Evolutionary conservation across 2,113 vertebrate species (phyloP).

Genomic region (Toxotes jaculatrix): DNA sequence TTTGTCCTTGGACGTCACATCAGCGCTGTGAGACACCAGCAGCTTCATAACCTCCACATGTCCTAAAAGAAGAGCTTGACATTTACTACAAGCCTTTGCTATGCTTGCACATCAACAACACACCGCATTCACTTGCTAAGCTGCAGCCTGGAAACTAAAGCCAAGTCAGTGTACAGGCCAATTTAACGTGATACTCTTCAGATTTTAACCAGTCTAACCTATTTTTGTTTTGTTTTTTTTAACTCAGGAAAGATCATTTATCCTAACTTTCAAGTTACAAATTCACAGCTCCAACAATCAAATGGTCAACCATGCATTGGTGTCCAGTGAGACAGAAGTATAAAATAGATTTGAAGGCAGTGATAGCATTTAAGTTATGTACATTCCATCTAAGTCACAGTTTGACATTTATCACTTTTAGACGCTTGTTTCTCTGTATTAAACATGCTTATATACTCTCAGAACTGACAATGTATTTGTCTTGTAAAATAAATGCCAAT

Average conservation of each 20-base stretch:
- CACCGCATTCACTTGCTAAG: not conserved
- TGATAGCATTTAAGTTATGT: not conserved
- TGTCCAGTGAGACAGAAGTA: not conserved
- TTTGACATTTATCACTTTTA: not conserved
- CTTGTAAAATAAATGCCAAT: not conserved
- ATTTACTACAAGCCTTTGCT: constrained; percentile 6
- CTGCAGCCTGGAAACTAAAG: not conserved
- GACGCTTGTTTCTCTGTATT: not conserved
- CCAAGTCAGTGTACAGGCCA: not conserved
- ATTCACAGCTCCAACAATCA: not conserved
- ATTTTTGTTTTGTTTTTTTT: not conserved
- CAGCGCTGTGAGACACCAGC: constrained; percentile 89
- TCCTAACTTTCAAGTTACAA: not conserved
- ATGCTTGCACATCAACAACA: not conserved
- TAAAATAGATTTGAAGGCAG: not conserved
- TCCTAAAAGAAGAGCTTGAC: constrained; percentile 80
- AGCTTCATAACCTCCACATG: constrained; percentile 95
- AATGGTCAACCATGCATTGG: not conserved
- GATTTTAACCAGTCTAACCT: not conserved
- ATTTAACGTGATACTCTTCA: not conserved
- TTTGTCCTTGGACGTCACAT: constrained; percentile 91
- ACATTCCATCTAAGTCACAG: not conserved
- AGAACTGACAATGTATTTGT: not conserved
- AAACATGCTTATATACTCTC: not conserved
- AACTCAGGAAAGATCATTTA: not conserved